Evolutionary conservation across 1,140 invertebrate genomes (phyloP), one percentile per base, ranked within the genome.

Genomic region (Ephestia elutella): DNA sequence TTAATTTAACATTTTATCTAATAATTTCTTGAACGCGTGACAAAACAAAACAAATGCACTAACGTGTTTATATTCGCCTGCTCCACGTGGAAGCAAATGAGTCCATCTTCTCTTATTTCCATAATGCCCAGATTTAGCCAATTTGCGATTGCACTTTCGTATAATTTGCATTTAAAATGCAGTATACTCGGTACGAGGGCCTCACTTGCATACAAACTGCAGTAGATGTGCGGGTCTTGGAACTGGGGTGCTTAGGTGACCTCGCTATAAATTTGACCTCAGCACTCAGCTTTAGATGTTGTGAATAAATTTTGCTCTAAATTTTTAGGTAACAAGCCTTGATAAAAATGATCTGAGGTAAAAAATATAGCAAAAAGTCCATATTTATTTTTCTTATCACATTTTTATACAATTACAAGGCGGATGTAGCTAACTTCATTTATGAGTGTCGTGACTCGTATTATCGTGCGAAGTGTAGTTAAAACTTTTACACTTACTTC

Each of bases 401-500:
- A 4, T 11, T 32, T 32, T 7, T 10, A 11, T 32, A 11, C 30
- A 32, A 32, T 32, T 32, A 32, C 9, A 32, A 32, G 30, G 30
- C 9, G 30, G 30, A 32, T 32, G 30, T 32, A 3, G 30, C 30
- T 11, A 32, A 32, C 4, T 32, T 32, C 30, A 32, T 32, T 32
- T 32, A 32, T 32, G 30, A 32, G 9, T 32, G 30, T 32, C 30
- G 30, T 32, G 30, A 32, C 30, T 32, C 51, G 61, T 32, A 62
- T 61, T 65, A 65, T 68, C 57, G 55, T 35, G 51, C 62, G 56
- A 68, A 65, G 57, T 62, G 63, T 65, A 65, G 57, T 65, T 68
- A 65, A 68, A 65, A 68, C 60, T 68, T 68, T 49, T 62, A 58
- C 59, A 57, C 61, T 65, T 62, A 60, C 62, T 65, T 62, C 59